Conservation (phyloP, 2,888 invertebrate species). For the Acholoe squamosa region DNA sequence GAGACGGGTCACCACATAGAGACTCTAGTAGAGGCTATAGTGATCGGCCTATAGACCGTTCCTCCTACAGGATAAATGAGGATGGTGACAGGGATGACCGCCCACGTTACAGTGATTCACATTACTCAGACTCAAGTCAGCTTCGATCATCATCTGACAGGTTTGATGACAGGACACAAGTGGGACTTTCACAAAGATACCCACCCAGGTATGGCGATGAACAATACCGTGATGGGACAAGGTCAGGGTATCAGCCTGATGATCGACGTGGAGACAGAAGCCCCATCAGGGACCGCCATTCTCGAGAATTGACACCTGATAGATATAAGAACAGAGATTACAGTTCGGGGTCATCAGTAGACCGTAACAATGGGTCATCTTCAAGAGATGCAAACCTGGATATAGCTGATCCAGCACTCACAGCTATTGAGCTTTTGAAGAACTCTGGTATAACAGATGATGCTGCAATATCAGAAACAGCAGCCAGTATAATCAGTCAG, state of each 20-base stretch:
- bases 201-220: no score
- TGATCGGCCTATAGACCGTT: neutral
- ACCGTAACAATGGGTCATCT: neutral
- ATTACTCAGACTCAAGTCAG: neutral
- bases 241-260: neutral
- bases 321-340: no score
- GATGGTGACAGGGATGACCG: neutral
- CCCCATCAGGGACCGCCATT: neutral
- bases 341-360: no score
- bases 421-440: slow-evolving; percentile 12
- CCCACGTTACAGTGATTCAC: neutral
- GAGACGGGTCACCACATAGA: neutral
- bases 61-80: neutral
- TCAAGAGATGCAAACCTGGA: neutral
- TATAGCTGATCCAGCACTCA: neutral
- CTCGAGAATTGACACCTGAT: neutral
- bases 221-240: no score
- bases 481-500: neutral
- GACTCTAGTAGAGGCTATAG: neutral
- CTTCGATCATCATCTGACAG: neutral
- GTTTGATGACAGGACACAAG: no score
- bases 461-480: neutral
- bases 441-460: neutral
- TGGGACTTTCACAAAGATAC: no score
- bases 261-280: neutral